phyloP scores from a whole-genome alignment of 2,888 invertebrate species.

The Eucera pruinosa region DNA sequence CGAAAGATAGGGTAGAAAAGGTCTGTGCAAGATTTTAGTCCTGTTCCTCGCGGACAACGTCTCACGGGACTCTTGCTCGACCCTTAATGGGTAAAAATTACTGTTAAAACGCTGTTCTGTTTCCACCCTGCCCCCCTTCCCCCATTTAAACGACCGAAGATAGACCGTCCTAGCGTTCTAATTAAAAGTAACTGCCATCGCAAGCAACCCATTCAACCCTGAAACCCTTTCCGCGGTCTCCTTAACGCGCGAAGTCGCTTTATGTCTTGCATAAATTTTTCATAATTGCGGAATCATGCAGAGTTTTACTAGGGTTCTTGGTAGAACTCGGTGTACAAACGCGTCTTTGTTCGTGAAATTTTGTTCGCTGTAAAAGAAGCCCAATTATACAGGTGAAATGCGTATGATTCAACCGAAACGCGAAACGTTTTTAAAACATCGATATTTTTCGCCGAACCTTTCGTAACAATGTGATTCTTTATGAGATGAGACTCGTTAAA shows the following conservation, averaged over 20 bases:
- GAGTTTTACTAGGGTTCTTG: slow-evolving; percentile 8
- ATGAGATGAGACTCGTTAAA: too few relatives aligned
- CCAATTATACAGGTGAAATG: too few relatives aligned
- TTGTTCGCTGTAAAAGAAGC: too few relatives aligned
- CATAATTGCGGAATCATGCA: slow-evolving; percentile 55
- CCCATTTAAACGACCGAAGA: slow-evolving; percentile 66
- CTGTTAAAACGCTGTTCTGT: slow-evolving; percentile 71
- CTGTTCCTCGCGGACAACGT: slow-evolving; percentile 29
- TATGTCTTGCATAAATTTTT: slow-evolving; percentile 43
- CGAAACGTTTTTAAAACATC: too few relatives aligned
- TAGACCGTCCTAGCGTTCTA: slow-evolving; percentile 72
- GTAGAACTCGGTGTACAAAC: too few relatives aligned
- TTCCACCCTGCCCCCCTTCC: slow-evolving; percentile 15
- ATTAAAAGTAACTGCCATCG: slow-evolving; percentile 78
- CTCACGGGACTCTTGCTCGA: slow-evolving; percentile 62
- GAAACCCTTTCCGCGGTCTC: slow-evolving; percentile 36
- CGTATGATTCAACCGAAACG: too few relatives aligned
- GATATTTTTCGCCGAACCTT: too few relatives aligned
- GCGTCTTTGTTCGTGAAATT: too few relatives aligned
- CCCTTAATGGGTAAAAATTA: slow-evolving; percentile 79
- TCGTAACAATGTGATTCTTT: too few relatives aligned
- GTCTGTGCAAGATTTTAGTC: slow-evolving; percentile 29
- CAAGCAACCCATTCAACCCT: slow-evolving; percentile 40
- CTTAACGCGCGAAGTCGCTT: slow-evolving; percentile 54
- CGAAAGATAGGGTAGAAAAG: slow-evolving; percentile 24